phyloP scores from a whole-genome alignment of 23 tunicate genomes.

The Corella eumyota region DNA sequence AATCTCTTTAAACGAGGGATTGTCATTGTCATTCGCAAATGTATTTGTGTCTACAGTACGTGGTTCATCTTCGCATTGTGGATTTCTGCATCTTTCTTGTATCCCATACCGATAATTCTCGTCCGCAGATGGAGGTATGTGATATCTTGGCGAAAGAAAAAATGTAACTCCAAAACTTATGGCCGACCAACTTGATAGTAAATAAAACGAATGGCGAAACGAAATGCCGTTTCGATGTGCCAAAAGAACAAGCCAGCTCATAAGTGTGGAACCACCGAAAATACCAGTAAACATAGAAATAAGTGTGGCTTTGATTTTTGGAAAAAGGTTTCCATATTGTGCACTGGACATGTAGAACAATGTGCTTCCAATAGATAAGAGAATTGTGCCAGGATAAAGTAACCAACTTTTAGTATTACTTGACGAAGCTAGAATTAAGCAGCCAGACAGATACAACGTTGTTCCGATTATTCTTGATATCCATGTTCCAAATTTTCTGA shows the following conservation, averaged over 20 bases:
- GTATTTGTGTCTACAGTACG: too few relatives aligned
- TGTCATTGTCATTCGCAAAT: too few relatives aligned
- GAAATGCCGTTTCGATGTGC: neutral
- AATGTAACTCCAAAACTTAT: neutral
- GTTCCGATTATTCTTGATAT: neutral
- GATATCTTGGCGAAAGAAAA: neutral
- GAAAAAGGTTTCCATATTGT: conserved; percentile 3
- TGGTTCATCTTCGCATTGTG: too few relatives aligned
- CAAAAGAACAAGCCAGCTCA: neutral
- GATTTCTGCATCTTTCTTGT: too few relatives aligned
- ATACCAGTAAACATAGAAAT: conserved; percentile 1
- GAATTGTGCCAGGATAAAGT: neutral
- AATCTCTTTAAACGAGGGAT: too few relatives aligned
- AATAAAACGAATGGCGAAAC: neutral
- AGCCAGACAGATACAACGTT: neutral
- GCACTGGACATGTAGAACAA: neutral
- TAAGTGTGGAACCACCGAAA: neutral
- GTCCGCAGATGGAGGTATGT: neutral
- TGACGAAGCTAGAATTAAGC: neutral
- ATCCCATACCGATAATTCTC: too few relatives aligned
- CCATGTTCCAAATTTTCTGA: conserved; percentile 3
- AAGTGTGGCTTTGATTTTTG: neutral
- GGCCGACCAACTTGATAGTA: neutral
- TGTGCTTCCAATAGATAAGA: neutral
- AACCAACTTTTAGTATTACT: neutral